Conservation (phyloP, 2,113 vertebrate genomes). For the Anhinga rufa region DNA sequence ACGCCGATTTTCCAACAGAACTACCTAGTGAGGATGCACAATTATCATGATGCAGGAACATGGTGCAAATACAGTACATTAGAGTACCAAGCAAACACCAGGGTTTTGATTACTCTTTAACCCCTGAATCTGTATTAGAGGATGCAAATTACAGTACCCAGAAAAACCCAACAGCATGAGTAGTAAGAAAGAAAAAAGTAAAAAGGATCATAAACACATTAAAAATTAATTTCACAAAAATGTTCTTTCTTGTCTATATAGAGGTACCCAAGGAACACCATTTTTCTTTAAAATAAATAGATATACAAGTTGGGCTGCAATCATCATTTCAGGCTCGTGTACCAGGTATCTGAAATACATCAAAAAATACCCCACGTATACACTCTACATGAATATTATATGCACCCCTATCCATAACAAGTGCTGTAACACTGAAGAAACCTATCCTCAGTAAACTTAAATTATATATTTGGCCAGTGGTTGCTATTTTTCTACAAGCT, state of each 20-base stretch:
- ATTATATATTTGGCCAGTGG: neutral
- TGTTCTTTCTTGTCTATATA: neutral
- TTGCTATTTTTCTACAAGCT: neutral
- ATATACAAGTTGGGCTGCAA: neutral
- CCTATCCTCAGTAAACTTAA: slow-evolving; percentile 5
- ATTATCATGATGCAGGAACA: neutral
- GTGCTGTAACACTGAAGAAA: neutral
- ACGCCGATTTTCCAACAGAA: neutral
- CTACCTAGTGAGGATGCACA: neutral
- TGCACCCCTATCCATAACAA: neutral
- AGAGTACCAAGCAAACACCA: neutral
- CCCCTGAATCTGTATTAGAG: neutral
- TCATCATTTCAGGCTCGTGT: neutral
- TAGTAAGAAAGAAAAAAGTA: neutral
- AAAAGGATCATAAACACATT: neutral
- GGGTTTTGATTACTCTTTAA: neutral
- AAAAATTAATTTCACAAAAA: neutral
- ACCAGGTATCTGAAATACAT: neutral
- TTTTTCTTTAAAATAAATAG: neutral
- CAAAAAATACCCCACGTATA: neutral
- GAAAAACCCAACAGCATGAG: neutral
- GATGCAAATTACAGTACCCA: neutral
- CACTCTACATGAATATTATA: neutral
- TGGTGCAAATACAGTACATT: neutral
- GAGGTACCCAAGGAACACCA: neutral